Conservation (phyloP, 2,113 vertebrate genomes). For the Hypomesus transpacificus region DNA sequence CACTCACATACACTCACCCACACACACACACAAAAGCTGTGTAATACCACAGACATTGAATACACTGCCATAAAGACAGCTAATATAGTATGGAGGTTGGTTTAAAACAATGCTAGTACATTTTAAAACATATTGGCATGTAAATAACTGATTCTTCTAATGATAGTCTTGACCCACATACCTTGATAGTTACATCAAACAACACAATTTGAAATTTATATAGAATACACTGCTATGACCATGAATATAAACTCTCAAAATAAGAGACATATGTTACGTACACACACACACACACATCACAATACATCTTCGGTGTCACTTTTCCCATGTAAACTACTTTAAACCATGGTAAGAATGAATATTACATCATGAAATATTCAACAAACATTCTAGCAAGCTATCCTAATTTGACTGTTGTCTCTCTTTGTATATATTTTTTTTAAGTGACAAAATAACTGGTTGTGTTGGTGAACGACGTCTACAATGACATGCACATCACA, state of each 20-base stretch:
- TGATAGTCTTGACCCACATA: constrained; percentile 42
- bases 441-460: not conserved
- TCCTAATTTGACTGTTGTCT: constrained; percentile 20
- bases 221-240: constrained; percentile 62
- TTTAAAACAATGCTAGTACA: constrained; percentile 29
- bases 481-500: constrained; percentile 1
- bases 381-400: constrained; percentile 64
- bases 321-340: constrained; percentile 67
- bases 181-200: constrained; percentile 46
- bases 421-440: constrained; percentile 6
- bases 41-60: constrained; percentile 40
- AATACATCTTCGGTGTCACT: constrained; percentile 51
- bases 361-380: constrained; percentile 12
- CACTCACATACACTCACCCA: not conserved
- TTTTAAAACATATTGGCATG: constrained; percentile 27
- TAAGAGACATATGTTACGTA: constrained; percentile 67
- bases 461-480: constrained; percentile 6
- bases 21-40: no score
- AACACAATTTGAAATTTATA: constrained; percentile 61
- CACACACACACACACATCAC: constrained; percentile 57
- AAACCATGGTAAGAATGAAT: constrained; percentile 36
- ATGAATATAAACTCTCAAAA: constrained; percentile 63
- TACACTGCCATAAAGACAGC: constrained; percentile 21
- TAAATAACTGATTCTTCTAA: constrained; percentile 41
- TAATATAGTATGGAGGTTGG: constrained; percentile 23